These are phyloP conservation scores for Sebastes iracundus DNA, from an alignment of 2,797 vertebrate genomes.

Conservation along the genomic window DNA sequence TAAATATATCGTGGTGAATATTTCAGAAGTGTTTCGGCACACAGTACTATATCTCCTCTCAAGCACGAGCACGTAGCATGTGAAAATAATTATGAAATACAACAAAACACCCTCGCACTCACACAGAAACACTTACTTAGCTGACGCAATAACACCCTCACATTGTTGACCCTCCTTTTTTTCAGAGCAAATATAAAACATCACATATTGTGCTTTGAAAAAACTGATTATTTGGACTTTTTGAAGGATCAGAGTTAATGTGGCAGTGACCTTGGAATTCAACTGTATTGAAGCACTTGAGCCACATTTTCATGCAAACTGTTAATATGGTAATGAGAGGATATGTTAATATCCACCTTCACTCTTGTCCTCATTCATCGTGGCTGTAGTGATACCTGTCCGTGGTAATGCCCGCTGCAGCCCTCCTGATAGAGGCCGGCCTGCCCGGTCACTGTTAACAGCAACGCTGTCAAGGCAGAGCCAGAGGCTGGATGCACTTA, in stretches of 20 bases:
- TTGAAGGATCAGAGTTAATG: slow-evolving; percentile 26
- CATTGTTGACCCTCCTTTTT: slow-evolving; percentile 11
- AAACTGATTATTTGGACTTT: slow-evolving; percentile 22
- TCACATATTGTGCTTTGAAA: slow-evolving; percentile 9
- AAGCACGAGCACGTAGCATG: neutral
- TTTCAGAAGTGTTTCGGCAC: neutral
- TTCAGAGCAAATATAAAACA: neutral
- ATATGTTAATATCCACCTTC: slow-evolving; percentile 66
- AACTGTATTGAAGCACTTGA: slow-evolving; percentile 34
- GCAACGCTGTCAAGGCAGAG: slow-evolving; percentile 15
- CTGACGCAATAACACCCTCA: slow-evolving; percentile 6
- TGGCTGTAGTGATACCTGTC: slow-evolving; percentile 58
- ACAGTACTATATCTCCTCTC: neutral
- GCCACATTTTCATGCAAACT: slow-evolving; percentile 55
- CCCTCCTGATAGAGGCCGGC: slow-evolving; percentile 27
- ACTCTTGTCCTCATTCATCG: slow-evolving; percentile 54
- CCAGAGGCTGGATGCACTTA: slow-evolving; percentile 2
- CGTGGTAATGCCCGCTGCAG: slow-evolving; percentile 28
- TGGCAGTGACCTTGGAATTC: slow-evolving; percentile 48
- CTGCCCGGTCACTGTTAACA: slow-evolving; percentile 22
- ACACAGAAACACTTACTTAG: neutral
- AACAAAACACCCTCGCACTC: slow-evolving; percentile 8
- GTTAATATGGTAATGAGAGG: slow-evolving; percentile 64
- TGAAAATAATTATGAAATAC: slow-evolving; percentile 2
- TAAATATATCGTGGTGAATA: neutral